Evolutionary conservation across 2,113 vertebrate genomes (phyloP).

Genomic region (Strigops habroptila): DNA sequence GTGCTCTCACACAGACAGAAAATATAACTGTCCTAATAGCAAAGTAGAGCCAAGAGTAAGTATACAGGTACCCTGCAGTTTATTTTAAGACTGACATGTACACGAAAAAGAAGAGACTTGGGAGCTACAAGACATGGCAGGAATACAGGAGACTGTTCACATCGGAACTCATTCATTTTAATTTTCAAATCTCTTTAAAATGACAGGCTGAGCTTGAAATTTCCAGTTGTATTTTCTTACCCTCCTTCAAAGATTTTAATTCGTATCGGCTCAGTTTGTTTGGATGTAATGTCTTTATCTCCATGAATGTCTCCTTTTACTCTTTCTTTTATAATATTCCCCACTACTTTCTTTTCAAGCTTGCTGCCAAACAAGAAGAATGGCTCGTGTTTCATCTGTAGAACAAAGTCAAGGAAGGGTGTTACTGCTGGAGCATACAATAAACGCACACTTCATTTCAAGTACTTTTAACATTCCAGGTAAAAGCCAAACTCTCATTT

Average conservation of each 20-base stretch:
- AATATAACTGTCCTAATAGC: background rate
- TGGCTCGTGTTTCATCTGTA: slow-evolving; percentile 90
- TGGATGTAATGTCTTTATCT: slow-evolving; percentile 89
- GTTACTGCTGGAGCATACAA: slow-evolving; percentile 56
- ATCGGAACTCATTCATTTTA: background rate
- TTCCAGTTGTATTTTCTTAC: slow-evolving; percentile 76
- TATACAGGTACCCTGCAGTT: background rate
- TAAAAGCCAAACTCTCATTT: slow-evolving; percentile 31
- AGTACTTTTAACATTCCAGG: slow-evolving; percentile 38
- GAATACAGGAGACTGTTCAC: slow-evolving; percentile 9
- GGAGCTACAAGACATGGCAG: background rate
- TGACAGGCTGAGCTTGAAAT: slow-evolving; percentile 25
- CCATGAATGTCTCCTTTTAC: slow-evolving; percentile 89
- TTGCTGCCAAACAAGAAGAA: slow-evolving; percentile 87
- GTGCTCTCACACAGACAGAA: background rate
- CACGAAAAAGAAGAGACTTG: background rate
- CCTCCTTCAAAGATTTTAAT: slow-evolving; percentile 99
- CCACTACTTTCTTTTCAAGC: slow-evolving; percentile 91
- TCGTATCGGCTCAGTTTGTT: slow-evolving; percentile 89
- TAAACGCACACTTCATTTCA: slow-evolving; percentile 34
- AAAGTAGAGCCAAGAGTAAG: background rate
- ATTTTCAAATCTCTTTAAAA: slow-evolving; percentile 14
- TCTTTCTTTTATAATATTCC: slow-evolving; percentile 86
- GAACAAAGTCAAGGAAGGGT: slow-evolving; percentile 69
- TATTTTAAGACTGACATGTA: background rate